Conservation (phyloP, 2,113 vertebrate genomes). For the Xyrauchen texanus region DNA sequence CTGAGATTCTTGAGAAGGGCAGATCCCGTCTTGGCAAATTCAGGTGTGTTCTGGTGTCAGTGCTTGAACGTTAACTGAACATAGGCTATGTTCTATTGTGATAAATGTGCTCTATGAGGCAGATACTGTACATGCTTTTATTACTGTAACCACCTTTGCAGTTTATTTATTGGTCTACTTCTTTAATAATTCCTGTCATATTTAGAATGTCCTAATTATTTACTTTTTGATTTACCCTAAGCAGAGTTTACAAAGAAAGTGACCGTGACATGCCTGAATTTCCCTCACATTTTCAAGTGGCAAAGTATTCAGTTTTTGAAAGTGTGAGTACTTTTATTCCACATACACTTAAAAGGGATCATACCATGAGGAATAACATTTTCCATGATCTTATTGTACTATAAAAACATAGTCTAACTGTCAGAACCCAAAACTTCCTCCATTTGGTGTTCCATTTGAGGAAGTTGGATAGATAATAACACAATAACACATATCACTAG, state of each 20-base stretch:
- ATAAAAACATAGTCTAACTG: too few relatives aligned
- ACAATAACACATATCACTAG: too few relatives aligned
- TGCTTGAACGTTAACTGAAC: too few relatives aligned
- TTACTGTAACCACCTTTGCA: too few relatives aligned
- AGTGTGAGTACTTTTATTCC: slow-evolving; percentile 65
- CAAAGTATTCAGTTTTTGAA: slow-evolving; percentile 79
- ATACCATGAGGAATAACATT: too few relatives aligned
- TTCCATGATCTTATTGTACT: too few relatives aligned
- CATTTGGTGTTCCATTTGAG: too few relatives aligned
- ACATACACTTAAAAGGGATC: neutral
- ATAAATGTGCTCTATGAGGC: too few relatives aligned
- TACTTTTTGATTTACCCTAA: slow-evolving; percentile 39
- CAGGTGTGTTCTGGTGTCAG: slow-evolving; percentile 58
- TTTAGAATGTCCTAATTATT: neutral
- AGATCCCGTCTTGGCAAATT: slow-evolving; percentile 34
- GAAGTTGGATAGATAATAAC: too few relatives aligned
- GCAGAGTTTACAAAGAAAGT: slow-evolving; percentile 68
- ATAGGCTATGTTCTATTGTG: too few relatives aligned
- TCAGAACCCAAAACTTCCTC: too few relatives aligned
- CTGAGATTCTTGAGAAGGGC: neutral
- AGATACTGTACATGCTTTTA: neutral
- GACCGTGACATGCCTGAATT: slow-evolving; percentile 63
- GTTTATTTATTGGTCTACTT: neutral
- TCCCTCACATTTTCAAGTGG: slow-evolving; percentile 78
- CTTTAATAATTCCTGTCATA: neutral